Evolutionary conservation across 2,797 vertebrate species (phyloP).

Genomic region (Sebastes minor): DNA sequence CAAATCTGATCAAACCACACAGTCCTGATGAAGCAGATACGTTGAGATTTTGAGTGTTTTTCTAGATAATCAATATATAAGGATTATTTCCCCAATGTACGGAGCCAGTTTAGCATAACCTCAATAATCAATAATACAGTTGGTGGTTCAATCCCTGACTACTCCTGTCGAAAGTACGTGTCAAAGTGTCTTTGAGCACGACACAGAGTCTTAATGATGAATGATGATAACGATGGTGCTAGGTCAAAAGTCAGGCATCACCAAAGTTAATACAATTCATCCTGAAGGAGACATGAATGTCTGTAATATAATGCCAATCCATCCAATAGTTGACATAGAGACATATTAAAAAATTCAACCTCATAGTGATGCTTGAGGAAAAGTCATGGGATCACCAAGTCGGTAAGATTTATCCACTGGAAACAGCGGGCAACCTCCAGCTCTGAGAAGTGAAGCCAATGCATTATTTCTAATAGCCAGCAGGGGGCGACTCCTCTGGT

Average conservation of each 20-base stretch:
- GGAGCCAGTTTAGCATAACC: background rate
- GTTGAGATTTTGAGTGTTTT: background rate
- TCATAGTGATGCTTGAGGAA: background rate
- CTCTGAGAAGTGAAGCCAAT: too few relatives aligned
- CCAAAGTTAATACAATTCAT: background rate
- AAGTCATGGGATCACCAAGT: background rate
- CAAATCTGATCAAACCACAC: background rate
- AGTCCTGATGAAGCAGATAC: background rate
- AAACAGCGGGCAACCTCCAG: too few relatives aligned
- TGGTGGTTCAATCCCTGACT: background rate
- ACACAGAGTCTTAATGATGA: background rate
- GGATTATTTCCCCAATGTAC: background rate
- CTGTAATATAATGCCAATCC: background rate
- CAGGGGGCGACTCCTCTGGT: too few relatives aligned
- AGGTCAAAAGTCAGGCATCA: background rate
- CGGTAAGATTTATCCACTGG: background rate
- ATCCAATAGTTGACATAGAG: background rate
- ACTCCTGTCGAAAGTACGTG: background rate
- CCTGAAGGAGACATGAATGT: background rate
- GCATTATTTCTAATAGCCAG: too few relatives aligned
- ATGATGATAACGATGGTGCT: background rate
- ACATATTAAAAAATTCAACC: background rate
- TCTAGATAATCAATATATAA: background rate
- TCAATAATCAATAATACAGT: background rate
- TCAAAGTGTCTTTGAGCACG: background rate